phyloP scores from a whole-genome alignment of 2,113 vertebrate genomes.

The Paramormyrops kingsleyae region DNA sequence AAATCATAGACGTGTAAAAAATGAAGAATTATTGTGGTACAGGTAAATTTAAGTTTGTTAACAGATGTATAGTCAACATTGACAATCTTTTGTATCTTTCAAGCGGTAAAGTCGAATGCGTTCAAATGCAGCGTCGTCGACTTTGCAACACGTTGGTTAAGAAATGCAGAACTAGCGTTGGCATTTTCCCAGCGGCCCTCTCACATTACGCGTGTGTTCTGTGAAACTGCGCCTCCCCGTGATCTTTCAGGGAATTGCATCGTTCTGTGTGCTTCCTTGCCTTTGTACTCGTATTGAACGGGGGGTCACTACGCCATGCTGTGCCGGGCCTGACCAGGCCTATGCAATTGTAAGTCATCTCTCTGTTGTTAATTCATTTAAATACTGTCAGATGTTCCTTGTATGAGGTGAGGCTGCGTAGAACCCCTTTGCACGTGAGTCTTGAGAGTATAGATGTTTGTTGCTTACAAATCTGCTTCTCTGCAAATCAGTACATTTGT shows the following conservation, averaged over 20 bases:
- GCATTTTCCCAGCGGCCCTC: not conserved
- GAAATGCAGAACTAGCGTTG: not conserved
- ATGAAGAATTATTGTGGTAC: not conserved
- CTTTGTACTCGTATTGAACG: not conserved
- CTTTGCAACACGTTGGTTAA: not conserved
- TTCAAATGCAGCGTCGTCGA: not conserved
- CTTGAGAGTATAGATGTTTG: not conserved
- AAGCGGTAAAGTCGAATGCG: not conserved
- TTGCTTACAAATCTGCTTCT: not conserved
- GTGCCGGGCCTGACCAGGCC: not conserved
- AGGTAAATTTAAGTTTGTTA: not conserved
- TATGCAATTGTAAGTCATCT: not conserved
- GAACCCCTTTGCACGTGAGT: not conserved
- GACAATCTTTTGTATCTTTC: not conserved
- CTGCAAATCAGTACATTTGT: not conserved
- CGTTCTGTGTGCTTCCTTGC: not conserved
- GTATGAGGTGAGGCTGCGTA: not conserved
- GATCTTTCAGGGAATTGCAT: not conserved
- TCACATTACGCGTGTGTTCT: not conserved
- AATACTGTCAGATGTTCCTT: not conserved
- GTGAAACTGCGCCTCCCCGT: not conserved
- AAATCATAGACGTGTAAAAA: not conserved
- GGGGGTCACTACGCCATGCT: not conserved
- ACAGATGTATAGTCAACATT: not conserved
- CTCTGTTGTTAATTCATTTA: not conserved